Evolutionary conservation across 2,797 vertebrate species (phyloP).

Genomic region (Sebastiscus tertius): DNA sequence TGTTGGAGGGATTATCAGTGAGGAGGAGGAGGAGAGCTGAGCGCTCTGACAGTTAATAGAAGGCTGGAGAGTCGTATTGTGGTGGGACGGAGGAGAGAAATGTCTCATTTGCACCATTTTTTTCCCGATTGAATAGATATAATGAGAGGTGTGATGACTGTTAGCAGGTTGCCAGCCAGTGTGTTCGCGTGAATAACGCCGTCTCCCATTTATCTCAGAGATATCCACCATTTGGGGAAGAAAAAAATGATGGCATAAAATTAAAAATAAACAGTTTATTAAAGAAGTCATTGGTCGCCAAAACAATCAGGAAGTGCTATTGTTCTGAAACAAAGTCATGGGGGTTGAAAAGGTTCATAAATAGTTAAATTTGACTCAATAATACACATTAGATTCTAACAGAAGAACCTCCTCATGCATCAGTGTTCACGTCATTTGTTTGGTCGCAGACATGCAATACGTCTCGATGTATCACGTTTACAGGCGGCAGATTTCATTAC

Average conservation of each 20-base stretch:
- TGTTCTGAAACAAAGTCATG: not conserved
- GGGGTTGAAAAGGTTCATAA: not conserved
- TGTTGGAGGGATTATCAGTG: conserved; percentile 56
- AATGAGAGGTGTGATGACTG: conserved; percentile 38
- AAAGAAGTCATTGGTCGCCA: not conserved
- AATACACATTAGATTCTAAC: not conserved
- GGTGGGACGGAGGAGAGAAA: conserved; percentile 13
- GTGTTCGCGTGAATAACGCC: conserved; percentile 17
- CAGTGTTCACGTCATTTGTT: not conserved
- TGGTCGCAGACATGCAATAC: not conserved
- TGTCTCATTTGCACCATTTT: not conserved
- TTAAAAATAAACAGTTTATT: not conserved
- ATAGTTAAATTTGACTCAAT: not conserved
- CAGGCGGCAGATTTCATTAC: conserved; percentile 7
- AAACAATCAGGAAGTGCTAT: not conserved
- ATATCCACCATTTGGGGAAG: not conserved
- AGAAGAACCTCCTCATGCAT: not conserved
- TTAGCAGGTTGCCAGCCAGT: conserved; percentile 18
- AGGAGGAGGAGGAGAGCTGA: conserved; percentile 9
- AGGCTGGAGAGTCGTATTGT: conserved; percentile 5
- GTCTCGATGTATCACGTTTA: not conserved
- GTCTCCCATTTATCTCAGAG: conserved; percentile 4
- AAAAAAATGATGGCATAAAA: not conserved
- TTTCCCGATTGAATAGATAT: conserved; percentile 22
- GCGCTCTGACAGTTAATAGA: conserved; percentile 32